These are phyloP conservation scores for Macrobrachium nipponense DNA, from an alignment of 1,140 invertebrate genomes.

Conservation along the genomic window DNA sequence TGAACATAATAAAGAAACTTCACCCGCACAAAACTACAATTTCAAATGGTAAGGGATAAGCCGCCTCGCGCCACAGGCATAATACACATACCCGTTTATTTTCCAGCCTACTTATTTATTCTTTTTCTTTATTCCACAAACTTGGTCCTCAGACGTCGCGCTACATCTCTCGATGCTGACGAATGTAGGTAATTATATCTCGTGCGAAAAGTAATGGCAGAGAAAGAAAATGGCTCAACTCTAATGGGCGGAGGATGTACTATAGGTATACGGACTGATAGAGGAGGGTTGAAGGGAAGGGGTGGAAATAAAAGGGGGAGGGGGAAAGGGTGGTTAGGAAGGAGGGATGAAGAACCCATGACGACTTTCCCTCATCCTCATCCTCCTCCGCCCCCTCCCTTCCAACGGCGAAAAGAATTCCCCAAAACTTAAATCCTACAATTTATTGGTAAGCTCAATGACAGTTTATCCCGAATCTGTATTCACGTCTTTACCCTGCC, in stretches of 20 bases:
- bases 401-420: background rate
- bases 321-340: background rate
- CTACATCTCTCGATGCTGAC: background rate
- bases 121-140: too few species aligned
- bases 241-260: too few species aligned
- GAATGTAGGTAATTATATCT: too few species aligned
- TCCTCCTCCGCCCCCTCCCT: background rate
- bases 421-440: slow-evolving; percentile 52
- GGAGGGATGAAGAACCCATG: slow-evolving; percentile 1
- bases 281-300: too few species aligned
- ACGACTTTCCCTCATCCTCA: background rate
- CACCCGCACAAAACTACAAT: slow-evolving; percentile 13
- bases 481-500: slow-evolving; percentile 35
- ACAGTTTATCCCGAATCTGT: slow-evolving; percentile 48
- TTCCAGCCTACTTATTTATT: background rate
- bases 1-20: slow-evolving; percentile 20
- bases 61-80: background rate
- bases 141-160: background rate
- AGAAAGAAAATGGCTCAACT: too few species aligned
- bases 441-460: slow-evolving; percentile 54
- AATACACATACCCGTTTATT: slow-evolving; percentile 20
- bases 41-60: slow-evolving; percentile 16
- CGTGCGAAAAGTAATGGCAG: too few species aligned
- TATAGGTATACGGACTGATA: too few species aligned
- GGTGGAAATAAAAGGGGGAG: too few species aligned